Conservation (phyloP, 2,797 vertebrate genomes). For the Heterohyrax brucei region DNA sequence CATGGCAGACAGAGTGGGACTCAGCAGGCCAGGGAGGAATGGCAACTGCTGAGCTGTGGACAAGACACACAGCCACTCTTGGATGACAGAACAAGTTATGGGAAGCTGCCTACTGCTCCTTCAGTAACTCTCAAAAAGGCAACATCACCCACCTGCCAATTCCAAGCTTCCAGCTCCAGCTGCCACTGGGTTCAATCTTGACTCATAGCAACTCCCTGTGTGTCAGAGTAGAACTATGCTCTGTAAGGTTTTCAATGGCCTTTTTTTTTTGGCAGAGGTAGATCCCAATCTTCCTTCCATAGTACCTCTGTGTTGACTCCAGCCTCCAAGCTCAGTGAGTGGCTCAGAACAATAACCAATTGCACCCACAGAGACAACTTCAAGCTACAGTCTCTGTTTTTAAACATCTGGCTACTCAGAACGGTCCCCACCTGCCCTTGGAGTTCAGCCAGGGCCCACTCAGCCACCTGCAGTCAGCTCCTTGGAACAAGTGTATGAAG, state of each 20-base stretch:
- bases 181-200: too few species aligned
- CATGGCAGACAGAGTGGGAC: neutral
- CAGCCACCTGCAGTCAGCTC: neutral
- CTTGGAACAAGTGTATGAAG: neutral
- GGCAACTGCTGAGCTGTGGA: rapidly evolving
- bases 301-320: too few species aligned
- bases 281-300: too few species aligned
- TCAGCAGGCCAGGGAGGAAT: neutral
- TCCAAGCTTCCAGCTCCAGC: too few species aligned
- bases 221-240: too few species aligned
- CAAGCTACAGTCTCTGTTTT: neutral
- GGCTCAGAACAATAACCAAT: too few species aligned
- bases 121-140: neutral
- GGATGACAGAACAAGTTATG: too few species aligned
- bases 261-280: too few species aligned
- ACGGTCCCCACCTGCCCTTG: neutral
- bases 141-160: rapidly evolving
- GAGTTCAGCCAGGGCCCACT: neutral
- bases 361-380: too few species aligned
- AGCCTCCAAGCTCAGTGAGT: too few species aligned
- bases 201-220: too few species aligned
- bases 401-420: neutral
- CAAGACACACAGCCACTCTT: neutral
- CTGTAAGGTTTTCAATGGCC: too few species aligned
- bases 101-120: neutral